Evolutionary conservation across 2,113 vertebrate species (phyloP), one percentile per base, ranked within the genome.

Genomic region (Parotia lawesii): DNA sequence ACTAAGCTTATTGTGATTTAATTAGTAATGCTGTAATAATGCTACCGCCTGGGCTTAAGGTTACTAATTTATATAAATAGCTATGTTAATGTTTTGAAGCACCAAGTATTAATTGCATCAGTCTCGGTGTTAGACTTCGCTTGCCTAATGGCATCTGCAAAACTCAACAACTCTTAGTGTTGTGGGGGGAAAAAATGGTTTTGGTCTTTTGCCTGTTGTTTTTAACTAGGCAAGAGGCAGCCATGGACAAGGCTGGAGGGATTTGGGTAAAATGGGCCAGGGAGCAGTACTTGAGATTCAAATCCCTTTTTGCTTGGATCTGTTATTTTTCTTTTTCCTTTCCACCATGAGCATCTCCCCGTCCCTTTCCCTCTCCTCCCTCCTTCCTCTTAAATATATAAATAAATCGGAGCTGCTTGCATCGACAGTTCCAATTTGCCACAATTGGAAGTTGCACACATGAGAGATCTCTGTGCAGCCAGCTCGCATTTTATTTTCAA

Each of bases 401-500:
- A 97, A 97, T 96, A 97, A 96, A 96, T 96, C 91, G 48, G 86
- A 97, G 96, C 94, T 96, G 90, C 95, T 96, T 96, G 96, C 96
- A 96, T 97, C 92, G 79, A 96, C 94, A 96, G 96, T 96, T 97
- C 96, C 96, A 97, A 96, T 97, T 97, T 97, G 93, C 96, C 95
- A 97, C 96, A 97, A 96, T 96, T 97, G 95, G 96, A 97, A 96
- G 91, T 70, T 93, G 90, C 96, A 97, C 96, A 97, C 96, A 96
- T 97, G 96, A 97, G 95, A 96, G 96, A 96, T 95, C 93, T 94
- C 93, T 86, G 82, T 95, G 96, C 93, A 97, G 94, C 94, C 95
- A 97, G 91, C 89, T 90, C 92, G 35, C 91, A 97, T 96, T 97
- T 97, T 97, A 97, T 97, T 97, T 96, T 97, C 93, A 97, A 97